These are phyloP conservation scores for Aspiorhynchus laticeps DNA, from an alignment of 2,113 vertebrate genomes.

Conservation along the genomic window DNA sequence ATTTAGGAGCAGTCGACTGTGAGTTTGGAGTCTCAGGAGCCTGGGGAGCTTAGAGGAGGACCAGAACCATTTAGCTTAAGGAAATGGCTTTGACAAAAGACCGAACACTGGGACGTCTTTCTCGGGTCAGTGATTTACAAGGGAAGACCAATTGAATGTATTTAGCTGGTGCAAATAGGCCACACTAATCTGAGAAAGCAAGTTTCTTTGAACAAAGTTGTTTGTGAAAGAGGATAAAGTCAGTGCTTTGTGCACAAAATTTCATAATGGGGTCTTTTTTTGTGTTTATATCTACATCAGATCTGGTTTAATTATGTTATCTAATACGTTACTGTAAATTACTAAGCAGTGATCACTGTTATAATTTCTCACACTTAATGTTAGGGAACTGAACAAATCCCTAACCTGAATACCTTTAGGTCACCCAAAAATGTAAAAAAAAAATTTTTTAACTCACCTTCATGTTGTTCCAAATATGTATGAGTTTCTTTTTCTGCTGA, in stretches of 20 bases:
- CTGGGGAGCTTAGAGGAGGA: conserved; percentile 49
- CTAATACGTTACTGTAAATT: neutral
- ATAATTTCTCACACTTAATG: neutral
- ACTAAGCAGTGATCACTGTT: neutral
- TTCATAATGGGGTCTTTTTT: neutral
- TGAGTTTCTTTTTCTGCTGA: too few relatives aligned
- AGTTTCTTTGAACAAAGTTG: conserved; percentile 27
- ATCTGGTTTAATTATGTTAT: neutral
- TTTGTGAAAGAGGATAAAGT: neutral
- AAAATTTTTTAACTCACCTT: too few relatives aligned
- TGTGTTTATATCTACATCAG: neutral
- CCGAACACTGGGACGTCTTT: conserved; percentile 30
- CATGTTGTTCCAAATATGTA: too few relatives aligned
- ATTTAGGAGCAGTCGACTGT: conserved; percentile 57
- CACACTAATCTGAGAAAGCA: conserved; percentile 13
- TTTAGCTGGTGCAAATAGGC: conserved; percentile 17
- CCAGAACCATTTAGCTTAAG: conserved; percentile 59
- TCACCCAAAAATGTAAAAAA: too few relatives aligned
- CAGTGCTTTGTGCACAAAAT: neutral
- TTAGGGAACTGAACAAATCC: neutral
- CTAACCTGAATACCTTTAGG: neutral
- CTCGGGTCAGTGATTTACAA: conserved; percentile 40
- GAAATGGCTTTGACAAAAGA: conserved; percentile 53
- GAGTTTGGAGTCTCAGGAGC: conserved; percentile 45
- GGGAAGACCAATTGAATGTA: conserved; percentile 30